Base-by-base conservation (phyloP, 2,797 vertebrate genomes). In the Pseudochromis fuscus region DNA sequence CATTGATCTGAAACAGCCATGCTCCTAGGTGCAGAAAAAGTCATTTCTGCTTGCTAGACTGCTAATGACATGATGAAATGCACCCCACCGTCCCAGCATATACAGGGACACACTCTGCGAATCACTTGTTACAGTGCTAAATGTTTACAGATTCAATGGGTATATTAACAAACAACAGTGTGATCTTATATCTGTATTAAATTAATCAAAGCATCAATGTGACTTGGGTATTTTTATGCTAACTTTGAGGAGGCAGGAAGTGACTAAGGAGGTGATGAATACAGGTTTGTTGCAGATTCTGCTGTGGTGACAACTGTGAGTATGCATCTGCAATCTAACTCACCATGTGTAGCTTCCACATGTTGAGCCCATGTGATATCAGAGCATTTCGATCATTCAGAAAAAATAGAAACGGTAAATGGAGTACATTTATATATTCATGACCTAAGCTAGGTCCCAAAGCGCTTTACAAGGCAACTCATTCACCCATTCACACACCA, bases 1-100 rank as follows among this genome's bases (percentile, higher is more conserved):
- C 90, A 91, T 91, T 91, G 93, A 94, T 94, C 90, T 90, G 84
- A 90, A 89, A 87, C 87, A 67, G 79, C 81, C 67, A 72, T 87
- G 88, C 86, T 91, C 82, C 72, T 80, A 85, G 87, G 84, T 88
- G 87, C 75, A 84, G 68, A 75, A 82, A 86, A 89, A 91, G 87
- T 89, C 75, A 87, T 93, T 92, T 89, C 81, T 87, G 80, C 88
- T 82, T 61, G 72, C 81, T 75, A 65, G 66, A 75, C 85, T 75
- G 67, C 87, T 93, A 93, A 94, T 91, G 90, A 87, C 78, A 66
- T 77, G 85, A 89, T 87, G 84, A 89, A 91, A 92, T 77, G 76
- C 64, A 42, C 71, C 79, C 81, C 45, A 66, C 84, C 66, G 12
- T 52, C 67, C 63, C 28, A 13, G 62, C 69, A 70, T 70, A 74